Conservation (phyloP, 1,140 invertebrate species). For the Mya arenaria region DNA sequence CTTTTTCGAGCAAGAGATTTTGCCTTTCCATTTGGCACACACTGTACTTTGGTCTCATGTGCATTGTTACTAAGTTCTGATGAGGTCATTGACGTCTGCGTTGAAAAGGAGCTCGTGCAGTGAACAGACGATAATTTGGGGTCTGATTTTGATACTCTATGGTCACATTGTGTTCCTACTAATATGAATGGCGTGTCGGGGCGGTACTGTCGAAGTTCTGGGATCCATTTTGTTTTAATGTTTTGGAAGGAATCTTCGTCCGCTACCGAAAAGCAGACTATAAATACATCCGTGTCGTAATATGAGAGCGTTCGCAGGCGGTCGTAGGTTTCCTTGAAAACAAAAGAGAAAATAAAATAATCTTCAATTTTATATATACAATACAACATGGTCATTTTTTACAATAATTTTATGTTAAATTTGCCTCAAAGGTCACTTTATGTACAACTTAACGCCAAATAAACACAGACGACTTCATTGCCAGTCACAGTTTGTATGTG, state of each 20-base stretch:
- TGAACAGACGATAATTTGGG: conserved; percentile 92
- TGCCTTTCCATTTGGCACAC: conserved; percentile 88
- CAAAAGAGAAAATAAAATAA: neutral
- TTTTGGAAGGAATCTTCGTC: conserved; percentile 99
- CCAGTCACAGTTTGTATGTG: too few relatives aligned
- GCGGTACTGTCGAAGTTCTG: conserved; percentile 87
- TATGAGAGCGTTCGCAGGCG: conserved; percentile 96
- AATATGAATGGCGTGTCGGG: conserved; percentile 91
- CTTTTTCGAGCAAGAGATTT: conserved; percentile 85
- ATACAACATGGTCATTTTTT: too few relatives aligned
- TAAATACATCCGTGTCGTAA: conserved; percentile 99
- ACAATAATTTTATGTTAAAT: too few relatives aligned
- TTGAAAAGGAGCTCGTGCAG: conserved; percentile 83
- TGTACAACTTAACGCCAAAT: too few relatives aligned
- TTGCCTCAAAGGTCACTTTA: too few relatives aligned
- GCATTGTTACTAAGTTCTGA: neutral
- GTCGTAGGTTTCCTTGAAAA: conserved; percentile 96
- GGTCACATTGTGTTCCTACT: conserved; percentile 83
- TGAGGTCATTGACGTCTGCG: neutral
- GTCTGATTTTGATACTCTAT: conserved; percentile 78
- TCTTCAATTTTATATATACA: too few relatives aligned
- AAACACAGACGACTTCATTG: too few relatives aligned
- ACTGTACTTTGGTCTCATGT: conserved; percentile 80
- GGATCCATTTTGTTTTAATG: conserved; percentile 92
- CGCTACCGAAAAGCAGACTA: conserved; percentile 99